These are phyloP conservation scores for Drosophila borealis DNA, from an alignment of 2,888 invertebrate species.

Conservation along the genomic window DNA sequence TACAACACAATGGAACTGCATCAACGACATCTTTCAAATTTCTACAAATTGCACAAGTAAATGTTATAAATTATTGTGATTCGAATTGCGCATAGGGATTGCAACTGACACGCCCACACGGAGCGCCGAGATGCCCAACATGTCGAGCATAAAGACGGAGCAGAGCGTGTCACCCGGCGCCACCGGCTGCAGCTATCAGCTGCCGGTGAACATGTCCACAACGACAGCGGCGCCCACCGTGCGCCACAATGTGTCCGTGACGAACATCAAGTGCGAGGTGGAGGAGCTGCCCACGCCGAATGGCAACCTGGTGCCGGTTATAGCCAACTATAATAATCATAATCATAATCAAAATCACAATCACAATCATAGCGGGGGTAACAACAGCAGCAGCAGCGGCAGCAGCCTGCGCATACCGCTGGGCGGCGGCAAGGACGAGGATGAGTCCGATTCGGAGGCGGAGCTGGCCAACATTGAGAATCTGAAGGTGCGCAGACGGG, in stretches of 20 bases:
- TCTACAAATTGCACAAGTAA: conserved; percentile 79
- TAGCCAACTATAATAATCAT: conserved; percentile 77
- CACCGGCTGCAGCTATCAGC: conserved; percentile 52
- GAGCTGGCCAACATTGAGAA: conserved; percentile 85
- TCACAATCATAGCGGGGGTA: conserved; percentile 35
- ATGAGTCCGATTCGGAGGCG: conserved; percentile 84
- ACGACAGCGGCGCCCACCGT: conserved; percentile 23
- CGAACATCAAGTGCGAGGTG: conserved; percentile 89
- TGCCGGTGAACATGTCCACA: conserved; percentile 73
- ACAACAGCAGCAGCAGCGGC: conserved; percentile 34
- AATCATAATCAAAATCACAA: conserved; percentile 44
- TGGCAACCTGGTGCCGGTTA: conserved; percentile 81
- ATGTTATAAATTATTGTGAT: conserved; percentile 32
- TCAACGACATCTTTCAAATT: conserved; percentile 82
- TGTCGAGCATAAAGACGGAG: conserved; percentile 66
- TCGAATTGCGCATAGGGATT: conserved; percentile 11
- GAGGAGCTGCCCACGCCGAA: conserved; percentile 75
- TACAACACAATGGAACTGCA: conserved; percentile 80
- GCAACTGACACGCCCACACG: conserved; percentile 11
- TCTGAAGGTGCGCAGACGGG: conserved; percentile 86
- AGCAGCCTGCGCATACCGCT: conserved; percentile 65
- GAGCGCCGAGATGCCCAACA: conserved; percentile 49
- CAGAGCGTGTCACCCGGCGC: conserved; percentile 56
- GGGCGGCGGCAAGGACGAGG: conserved; percentile 74
- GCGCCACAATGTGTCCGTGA: conserved; percentile 89